Base-by-base conservation (phyloP, 2,113 vertebrate genomes). In the Vireo altiloquus region DNA sequence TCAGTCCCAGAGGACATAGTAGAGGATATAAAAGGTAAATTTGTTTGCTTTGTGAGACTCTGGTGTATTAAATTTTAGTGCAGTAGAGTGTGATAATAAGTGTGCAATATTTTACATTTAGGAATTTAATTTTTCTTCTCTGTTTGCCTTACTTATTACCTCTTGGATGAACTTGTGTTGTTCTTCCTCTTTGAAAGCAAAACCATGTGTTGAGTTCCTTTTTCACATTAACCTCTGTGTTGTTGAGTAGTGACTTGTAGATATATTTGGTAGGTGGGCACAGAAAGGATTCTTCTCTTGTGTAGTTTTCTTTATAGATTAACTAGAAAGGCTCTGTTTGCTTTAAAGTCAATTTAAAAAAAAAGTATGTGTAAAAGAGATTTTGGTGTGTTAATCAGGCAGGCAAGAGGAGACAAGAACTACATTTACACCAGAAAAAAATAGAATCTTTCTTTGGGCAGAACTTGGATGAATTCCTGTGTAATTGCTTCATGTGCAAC, bases 21-120 rank as follows among this genome's bases (percentile, higher is more conserved):
- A 80, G 99, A 99, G 89, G 99, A 99, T 82, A 99, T 99, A 92
- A 99, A 99, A 98, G 99, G 99, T 99, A 96, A 92, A 95, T 35
- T 8, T 30, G 24, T 72, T 53, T 77, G 24, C 23, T 78, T 88
- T 20, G 7, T 86, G 18, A n/a, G 50, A 75, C 44, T 52, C 23
- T 23, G 11, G 7, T 77, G 89, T 93, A 85, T 80, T n/a, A 35
- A 76, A 63, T 31, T 44, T n/a, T n/a, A n/a, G 49, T 60, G 28
- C 47, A 66, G 50, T 46, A 33, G 44, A 37, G 10, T 39, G 20
- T 81, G 17, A 20, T 44, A 68, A 42, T 33, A 65, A 44, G 11
- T 10, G 6, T 53, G 19, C 50, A 68, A 0, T 46, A 54, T 50
- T 78, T 83, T 18, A 28, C 5, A 6, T 47, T 27, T 17, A 54